phyloP scores from a whole-genome alignment of 2,888 invertebrate species.

The Drosophila cracens region DNA sequence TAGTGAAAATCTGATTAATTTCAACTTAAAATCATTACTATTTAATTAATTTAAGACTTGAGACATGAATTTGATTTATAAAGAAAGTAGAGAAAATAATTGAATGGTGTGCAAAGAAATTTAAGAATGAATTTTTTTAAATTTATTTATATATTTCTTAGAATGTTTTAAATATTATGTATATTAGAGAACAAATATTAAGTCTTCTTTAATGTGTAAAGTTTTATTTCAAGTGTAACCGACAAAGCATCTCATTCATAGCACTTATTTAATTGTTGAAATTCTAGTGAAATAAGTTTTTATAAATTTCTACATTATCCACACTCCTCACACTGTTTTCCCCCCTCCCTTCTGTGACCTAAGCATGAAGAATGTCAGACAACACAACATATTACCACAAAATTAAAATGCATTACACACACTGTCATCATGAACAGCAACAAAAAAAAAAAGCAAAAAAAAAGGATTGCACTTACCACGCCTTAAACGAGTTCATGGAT shows the following conservation, averaged over 20 bases:
- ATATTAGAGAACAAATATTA: not conserved
- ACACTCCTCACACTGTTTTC: not conserved
- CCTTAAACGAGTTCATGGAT: slow-evolving; percentile 70
- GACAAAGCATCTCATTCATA: not conserved
- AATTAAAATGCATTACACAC: slow-evolving; percentile 52
- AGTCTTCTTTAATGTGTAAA: not conserved
- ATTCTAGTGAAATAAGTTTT: not conserved
- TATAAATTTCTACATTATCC: not conserved
- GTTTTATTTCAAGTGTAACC: not conserved
- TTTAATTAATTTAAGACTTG: not conserved
- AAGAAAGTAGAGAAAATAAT: not conserved
- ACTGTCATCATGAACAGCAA: slow-evolving; percentile 38
- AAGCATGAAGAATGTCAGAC: slow-evolving; percentile 30
- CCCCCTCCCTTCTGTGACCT: not conserved
- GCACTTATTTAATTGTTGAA: not conserved
- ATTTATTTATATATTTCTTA: not conserved
- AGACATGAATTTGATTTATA: slow-evolving; percentile 1
- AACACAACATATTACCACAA: slow-evolving; percentile 29
- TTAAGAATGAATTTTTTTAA: not conserved
- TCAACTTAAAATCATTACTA: not conserved
- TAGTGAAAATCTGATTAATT: not conserved
- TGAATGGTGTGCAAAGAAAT: not conserved
- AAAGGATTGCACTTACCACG: slow-evolving; percentile 60
- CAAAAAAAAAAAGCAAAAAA: slow-evolving; percentile 17
- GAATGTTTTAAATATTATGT: not conserved